Conservation (phyloP, 2,888 invertebrate genomes). For the Pharmacophagus antenor region DNA sequence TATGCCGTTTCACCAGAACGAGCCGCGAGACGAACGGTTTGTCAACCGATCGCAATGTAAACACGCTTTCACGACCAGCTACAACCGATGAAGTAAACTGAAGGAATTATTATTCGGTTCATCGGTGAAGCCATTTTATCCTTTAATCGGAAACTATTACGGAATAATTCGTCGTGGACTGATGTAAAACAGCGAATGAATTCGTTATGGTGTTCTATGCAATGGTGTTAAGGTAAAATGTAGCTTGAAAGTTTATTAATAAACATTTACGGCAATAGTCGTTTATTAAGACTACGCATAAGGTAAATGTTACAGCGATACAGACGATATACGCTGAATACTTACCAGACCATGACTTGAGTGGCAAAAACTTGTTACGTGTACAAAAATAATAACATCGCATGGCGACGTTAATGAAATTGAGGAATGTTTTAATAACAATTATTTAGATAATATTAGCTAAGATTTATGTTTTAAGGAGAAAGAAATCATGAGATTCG, state of each 20-base stretch:
- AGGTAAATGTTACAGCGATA: conserved; percentile 26
- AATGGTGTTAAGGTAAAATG: neutral
- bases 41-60: conserved; percentile 45
- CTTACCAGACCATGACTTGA: conserved; percentile 34
- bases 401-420: conserved; percentile 6
- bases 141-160: neutral
- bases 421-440: neutral
- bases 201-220: neutral
- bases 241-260: neutral
- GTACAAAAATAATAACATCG: conserved; percentile 12
- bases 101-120: neutral
- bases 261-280: neutral
- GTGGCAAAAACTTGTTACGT: conserved; percentile 30
- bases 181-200: neutral
- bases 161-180: neutral
- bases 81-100: conserved; percentile 32
- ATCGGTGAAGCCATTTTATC: conserved; percentile 4
- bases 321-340: conserved; percentile 30
- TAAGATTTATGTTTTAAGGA: neutral
- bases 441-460: too few relatives aligned
- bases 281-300: conserved; percentile 8
- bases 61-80: conserved; percentile 43
- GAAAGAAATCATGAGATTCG: neutral
- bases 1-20: conserved; percentile 49
- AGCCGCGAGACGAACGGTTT: conserved; percentile 44